Conservation (phyloP, 2,888 invertebrate species). For the Xylota segnis region DNA sequence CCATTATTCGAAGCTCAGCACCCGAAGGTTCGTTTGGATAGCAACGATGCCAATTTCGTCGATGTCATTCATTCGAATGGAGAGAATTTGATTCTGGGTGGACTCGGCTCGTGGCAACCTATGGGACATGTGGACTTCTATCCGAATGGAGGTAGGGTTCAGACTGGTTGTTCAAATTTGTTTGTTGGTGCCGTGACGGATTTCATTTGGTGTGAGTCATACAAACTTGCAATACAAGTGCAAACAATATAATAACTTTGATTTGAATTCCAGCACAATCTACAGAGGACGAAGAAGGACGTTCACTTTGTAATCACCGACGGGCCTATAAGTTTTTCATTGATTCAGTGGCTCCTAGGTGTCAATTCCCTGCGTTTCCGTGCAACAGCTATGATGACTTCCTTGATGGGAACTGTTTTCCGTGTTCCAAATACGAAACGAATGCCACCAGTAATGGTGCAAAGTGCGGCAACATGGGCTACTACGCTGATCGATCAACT, state of each 20-base stretch:
- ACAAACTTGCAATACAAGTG: conserved; percentile 41
- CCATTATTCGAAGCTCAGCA: conserved; percentile 96
- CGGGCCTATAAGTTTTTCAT: conserved; percentile 97
- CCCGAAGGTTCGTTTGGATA: conserved; percentile 92
- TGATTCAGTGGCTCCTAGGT: conserved; percentile 95
- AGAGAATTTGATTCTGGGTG: conserved; percentile 95
- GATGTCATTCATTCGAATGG: conserved; percentile 98
- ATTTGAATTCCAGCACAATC: conserved; percentile 85
- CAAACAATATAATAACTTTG: background rate
- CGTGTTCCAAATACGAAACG: conserved; percentile 86
- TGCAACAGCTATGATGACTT: conserved; percentile 94
- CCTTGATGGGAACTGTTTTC: conserved; percentile 91
- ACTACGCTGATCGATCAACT: conserved; percentile 93
- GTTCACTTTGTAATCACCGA: conserved; percentile 96
- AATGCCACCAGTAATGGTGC: conserved; percentile 78
- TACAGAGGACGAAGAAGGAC: conserved; percentile 93
- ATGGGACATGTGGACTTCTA: conserved; percentile 97
- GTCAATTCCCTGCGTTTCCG: conserved; percentile 96
- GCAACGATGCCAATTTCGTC: conserved; percentile 93
- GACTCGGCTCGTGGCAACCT: conserved; percentile 93
- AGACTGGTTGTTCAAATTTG: conserved; percentile 96
- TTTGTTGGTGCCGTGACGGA: conserved; percentile 96
- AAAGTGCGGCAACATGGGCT: conserved; percentile 96
- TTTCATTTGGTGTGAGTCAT: conserved; percentile 91
- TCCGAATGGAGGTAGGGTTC: conserved; percentile 96